Conservation (phyloP, 2,113 vertebrate species). For the Neogobius melanostomus region DNA sequence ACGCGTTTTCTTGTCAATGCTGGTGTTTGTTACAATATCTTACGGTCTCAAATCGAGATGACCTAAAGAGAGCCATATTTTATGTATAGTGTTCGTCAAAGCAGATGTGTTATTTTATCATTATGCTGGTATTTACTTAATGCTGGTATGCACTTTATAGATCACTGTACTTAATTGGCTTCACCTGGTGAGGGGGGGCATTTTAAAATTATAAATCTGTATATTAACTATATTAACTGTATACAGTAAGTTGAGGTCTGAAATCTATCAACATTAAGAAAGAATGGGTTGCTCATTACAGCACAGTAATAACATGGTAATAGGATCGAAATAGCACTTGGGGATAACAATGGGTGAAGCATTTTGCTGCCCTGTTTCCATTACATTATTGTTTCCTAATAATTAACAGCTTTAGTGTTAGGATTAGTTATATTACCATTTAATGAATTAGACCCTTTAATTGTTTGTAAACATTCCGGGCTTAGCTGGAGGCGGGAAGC, state of each 20-base stretch:
- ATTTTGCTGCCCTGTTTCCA: too few species aligned
- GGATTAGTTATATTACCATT: too few species aligned
- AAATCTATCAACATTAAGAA: not conserved
- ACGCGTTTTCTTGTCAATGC: conserved; percentile 43
- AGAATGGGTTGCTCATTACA: too few species aligned
- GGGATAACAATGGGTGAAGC: too few species aligned
- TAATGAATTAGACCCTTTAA: too few species aligned
- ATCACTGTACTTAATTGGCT: conserved; percentile 36
- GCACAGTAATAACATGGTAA: too few species aligned
- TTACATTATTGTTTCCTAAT: too few species aligned
- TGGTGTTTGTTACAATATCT: conserved; percentile 33
- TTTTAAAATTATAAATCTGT: not conserved
- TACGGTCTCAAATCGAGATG: conserved; percentile 19
- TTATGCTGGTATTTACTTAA: conserved; percentile 40
- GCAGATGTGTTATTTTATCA: conserved; percentile 24
- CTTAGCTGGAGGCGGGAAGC: too few species aligned
- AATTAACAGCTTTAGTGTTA: too few species aligned
- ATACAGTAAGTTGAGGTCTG: conserved; percentile 1
- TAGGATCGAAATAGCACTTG: not conserved
- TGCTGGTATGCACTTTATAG: conserved; percentile 64
- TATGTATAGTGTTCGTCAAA: conserved; percentile 23
- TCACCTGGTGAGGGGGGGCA: conserved; percentile 16
- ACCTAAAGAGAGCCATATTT: conserved; percentile 34
- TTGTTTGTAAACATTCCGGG: too few species aligned
- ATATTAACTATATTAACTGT: conserved; percentile 8